Conservation (phyloP, 1,140 invertebrate genomes). For the Meloidogyne chitwoodi region DNA sequence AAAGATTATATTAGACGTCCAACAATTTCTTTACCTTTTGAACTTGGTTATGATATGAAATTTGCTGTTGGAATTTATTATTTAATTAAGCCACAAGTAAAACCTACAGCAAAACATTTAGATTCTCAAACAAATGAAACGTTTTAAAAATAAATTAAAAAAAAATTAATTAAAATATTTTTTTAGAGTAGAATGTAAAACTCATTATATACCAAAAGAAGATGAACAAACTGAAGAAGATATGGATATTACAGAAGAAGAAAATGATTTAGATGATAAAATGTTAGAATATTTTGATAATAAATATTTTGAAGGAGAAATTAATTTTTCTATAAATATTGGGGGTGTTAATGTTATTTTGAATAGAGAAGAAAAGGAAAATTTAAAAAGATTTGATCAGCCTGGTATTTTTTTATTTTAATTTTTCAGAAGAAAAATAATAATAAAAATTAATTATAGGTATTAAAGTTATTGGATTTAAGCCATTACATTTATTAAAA, state of each 20-base stretch:
- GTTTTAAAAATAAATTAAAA: not conserved
- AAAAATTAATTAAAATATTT: not conserved
- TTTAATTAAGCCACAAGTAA: constrained; percentile 35
- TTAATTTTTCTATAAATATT: constrained; percentile 21
- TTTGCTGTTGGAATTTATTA: constrained; percentile 34
- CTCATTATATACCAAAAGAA: constrained; percentile 12
- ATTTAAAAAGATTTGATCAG: constrained; percentile 25
- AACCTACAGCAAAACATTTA: constrained; percentile 23
- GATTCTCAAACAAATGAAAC: constrained; percentile 37
- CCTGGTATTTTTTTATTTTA: constrained; percentile 26
- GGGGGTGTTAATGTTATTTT: constrained; percentile 35
- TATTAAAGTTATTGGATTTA: constrained; percentile 37
- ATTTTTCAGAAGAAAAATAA: not conserved
- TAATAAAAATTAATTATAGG: constrained; percentile 1
- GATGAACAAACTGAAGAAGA: constrained; percentile 10
- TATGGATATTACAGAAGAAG: not conserved
- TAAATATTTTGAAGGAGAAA: constrained; percentile 29
- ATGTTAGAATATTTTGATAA: constrained; percentile 1
- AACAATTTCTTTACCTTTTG: constrained; percentile 29
- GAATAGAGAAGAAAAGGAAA: constrained; percentile 27
- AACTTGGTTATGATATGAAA: constrained; percentile 30
- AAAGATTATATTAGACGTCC: constrained; percentile 30
- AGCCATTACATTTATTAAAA: constrained; percentile 27
- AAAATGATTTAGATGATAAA: not conserved
- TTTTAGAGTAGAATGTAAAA: constrained; percentile 21